Evolutionary conservation across 2,113 vertebrate species (phyloP).

Genomic region (Misgurnus mizolepis): DNA sequence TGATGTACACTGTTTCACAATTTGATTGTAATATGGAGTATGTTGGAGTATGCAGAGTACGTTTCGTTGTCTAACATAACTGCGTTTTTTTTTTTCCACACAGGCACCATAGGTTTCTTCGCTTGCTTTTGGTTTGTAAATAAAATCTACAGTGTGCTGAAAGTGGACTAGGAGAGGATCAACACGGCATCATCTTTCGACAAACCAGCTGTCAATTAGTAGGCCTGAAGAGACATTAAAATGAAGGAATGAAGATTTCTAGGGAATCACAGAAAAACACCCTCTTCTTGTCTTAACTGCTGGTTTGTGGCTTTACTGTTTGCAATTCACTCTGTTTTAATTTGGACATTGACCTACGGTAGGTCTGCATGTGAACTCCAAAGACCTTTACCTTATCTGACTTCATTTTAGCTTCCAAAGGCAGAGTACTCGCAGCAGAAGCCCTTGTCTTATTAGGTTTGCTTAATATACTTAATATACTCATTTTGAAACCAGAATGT

Average conservation of each 20-base stretch:
- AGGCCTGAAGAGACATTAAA: conserved; percentile 55
- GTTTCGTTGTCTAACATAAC: not conserved
- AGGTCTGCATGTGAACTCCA: conserved; percentile 54
- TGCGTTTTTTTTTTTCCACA: conserved; percentile 31
- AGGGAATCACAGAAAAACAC: conserved; percentile 55
- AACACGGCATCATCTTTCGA: conserved; percentile 23
- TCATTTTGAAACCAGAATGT: conserved; percentile 41
- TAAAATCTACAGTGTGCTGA: conserved; percentile 99
- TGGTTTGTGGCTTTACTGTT: conserved; percentile 61
- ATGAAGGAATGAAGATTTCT: conserved; percentile 57
- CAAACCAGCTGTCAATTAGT: conserved; percentile 48
- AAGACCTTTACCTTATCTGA: conserved; percentile 48
- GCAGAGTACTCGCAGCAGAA: not conserved
- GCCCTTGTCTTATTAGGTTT: conserved; percentile 37
- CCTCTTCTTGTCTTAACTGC: conserved; percentile 62
- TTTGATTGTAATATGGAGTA: not conserved
- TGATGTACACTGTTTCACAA: not conserved
- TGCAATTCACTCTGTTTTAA: conserved; percentile 59
- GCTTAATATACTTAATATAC: conserved; percentile 2
- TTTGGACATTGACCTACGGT: conserved; percentile 58
- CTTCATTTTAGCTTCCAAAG: not conserved
- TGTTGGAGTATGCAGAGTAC: no score
- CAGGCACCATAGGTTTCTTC: conserved; percentile 98
- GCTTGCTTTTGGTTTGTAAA: conserved; percentile 99
- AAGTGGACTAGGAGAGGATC: conserved; percentile 86